Conservation (phyloP, 2,888 invertebrate species). For the Choreutis nemorana region DNA sequence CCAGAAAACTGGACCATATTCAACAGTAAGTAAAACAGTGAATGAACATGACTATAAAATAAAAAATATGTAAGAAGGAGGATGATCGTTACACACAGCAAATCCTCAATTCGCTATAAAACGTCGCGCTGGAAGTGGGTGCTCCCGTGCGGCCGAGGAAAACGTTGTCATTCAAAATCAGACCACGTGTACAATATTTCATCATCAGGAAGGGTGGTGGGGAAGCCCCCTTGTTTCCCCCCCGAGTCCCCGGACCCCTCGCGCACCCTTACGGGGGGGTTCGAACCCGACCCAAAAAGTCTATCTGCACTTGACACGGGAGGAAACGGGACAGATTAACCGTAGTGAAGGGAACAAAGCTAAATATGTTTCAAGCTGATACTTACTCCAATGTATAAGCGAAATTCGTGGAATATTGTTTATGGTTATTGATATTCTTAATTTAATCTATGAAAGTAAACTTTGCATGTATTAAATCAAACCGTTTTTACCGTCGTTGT, state of each 20-base stretch:
- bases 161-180: slow-evolving; percentile 76
- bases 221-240: slow-evolving; percentile 23
- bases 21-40: not conserved
- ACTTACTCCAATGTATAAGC: slow-evolving; percentile 41
- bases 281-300: slow-evolving; percentile 56
- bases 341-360: slow-evolving; percentile 66
- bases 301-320: slow-evolving; percentile 66
- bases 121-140: slow-evolving; percentile 47
- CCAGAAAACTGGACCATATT: not conserved
- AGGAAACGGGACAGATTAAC: slow-evolving; percentile 66
- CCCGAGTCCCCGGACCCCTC: slow-evolving; percentile 16
- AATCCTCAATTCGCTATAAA: slow-evolving; percentile 54
- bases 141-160: slow-evolving; percentile 55
- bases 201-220: slow-evolving; percentile 67
- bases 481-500: too few species aligned
- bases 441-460: too few species aligned
- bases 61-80: slow-evolving; percentile 19
- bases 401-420: slow-evolving; percentile 22
- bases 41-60: not conserved
- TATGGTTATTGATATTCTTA: too few species aligned
- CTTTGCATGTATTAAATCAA: too few species aligned
- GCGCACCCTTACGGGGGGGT: slow-evolving; percentile 14
- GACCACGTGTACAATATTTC: slow-evolving; percentile 79
- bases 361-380: slow-evolving; percentile 65
- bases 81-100: slow-evolving; percentile 36